Evolutionary conservation across 37 sponge, comb jelly and placozoan species (phyloP), one percentile per base, ranked within the genome.

Genomic region (Agelas oroides): DNA sequence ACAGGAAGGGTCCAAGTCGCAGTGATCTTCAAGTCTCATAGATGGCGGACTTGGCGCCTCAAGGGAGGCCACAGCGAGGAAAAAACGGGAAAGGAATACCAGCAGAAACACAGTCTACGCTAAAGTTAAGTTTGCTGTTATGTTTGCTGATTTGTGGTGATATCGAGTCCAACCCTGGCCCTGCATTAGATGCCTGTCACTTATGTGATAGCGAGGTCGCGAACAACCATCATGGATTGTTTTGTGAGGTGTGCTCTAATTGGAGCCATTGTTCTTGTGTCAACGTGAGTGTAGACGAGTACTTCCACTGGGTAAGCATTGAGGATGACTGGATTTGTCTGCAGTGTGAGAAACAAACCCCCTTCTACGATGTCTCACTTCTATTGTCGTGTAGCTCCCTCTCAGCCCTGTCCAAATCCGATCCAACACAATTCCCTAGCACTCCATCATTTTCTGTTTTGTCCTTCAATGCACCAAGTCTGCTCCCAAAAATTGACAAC

Each of bases 401-500:
- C 6, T 46, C 46, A 46, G 3, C 46, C 46, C 3, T 8, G 46
- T 46, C 46, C 46, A 46, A 46, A 12, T 46, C 3, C 46, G 6
- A 3, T 8, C 46, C 46, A 46, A 3, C 46, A 12, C 46, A 46
- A 46, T 46, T 8, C 46, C 8, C 46, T 8, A 46, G 6, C 8
- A 12, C 46, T 46, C 46, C 6, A 3, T 46, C 46, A 46, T 34
- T 69, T 69, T 36, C 33, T 16, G 15, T 69, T 32, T 69, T 69
- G 34, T 69, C 21, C 70, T 69, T 69, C 70, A 69, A 69, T 69
- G 70, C 70, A 30, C 23, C 34, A 32, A 69, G 70, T 16, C 36
- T 69, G 70, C 13, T 62, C 5, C 64, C 64, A 28, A 62, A 62
- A 62, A 28, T 62, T 5, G 64, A 62, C 28, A 27, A 28, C 6